A percentile compares a stretch with the other conserved stretches of the same genome.
phyloP scores from a whole-genome alignment of 2,113 vertebrate species.

The Pollachius pollachius region DNA sequence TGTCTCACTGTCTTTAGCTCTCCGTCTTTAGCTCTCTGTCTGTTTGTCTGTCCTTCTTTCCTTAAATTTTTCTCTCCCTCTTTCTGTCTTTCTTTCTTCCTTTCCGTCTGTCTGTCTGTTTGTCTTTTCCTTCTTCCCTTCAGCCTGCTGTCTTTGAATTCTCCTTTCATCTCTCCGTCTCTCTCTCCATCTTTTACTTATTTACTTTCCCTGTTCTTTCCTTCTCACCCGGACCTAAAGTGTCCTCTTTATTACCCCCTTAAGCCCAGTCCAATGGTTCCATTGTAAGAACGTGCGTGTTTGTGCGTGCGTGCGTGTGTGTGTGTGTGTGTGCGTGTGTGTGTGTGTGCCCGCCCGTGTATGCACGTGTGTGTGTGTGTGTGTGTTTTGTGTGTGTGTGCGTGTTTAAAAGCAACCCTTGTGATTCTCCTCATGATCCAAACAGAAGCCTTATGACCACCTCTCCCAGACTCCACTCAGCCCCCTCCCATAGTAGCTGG shows the following conservation, averaged over 20 bases:
- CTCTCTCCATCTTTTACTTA: background rate
- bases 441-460: too few relatives aligned
- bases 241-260: too few relatives aligned
- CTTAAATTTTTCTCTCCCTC: background rate
- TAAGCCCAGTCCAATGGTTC: background rate
- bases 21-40: background rate
- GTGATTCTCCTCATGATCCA: background rate
- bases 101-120: background rate
- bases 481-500: too few relatives aligned
- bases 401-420: background rate
- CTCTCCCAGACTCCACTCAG: too few relatives aligned
- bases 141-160: background rate
- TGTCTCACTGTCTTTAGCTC: too few relatives aligned
- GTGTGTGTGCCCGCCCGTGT: background rate
- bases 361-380: background rate
- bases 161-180: background rate
- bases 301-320: conserved; percentile 2
- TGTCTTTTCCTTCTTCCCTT: background rate
- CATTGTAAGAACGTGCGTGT: background rate
- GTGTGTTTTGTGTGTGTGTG: background rate
- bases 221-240: background rate
- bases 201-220: background rate
- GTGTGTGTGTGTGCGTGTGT: conserved; percentile 14
- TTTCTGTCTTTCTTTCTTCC: too few relatives aligned
- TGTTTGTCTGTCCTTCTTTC: background rate